Conservation (phyloP, 2,797 vertebrate species). For the Lacerta agilis region DNA sequence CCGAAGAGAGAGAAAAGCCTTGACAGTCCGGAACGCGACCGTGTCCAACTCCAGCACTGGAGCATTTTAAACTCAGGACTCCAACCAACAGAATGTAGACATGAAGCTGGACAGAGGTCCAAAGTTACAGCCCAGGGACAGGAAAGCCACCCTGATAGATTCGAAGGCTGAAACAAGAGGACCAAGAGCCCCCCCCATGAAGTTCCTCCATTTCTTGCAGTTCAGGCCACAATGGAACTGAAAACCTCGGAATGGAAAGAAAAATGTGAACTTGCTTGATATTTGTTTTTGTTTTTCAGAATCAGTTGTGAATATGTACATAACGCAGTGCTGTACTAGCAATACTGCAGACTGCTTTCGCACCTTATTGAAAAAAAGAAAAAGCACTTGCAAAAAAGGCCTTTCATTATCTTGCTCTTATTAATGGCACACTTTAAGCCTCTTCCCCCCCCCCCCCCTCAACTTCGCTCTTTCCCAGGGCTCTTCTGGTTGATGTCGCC, state of each 20-base stretch:
- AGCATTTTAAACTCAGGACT: constrained; percentile 83
- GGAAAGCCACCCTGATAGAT: constrained; percentile 69
- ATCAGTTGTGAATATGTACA: constrained; percentile 89
- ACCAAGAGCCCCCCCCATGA: constrained; percentile 74
- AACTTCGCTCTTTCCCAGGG: constrained; percentile 64
- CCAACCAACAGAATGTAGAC: constrained; percentile 70
- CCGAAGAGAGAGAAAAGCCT: constrained; percentile 72
- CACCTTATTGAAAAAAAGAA: constrained; percentile 86
- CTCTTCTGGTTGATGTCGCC: constrained; percentile 65
- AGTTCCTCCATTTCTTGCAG: constrained; percentile 74
- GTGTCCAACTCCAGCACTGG: constrained; percentile 73
- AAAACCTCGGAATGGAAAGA: constrained; percentile 78
- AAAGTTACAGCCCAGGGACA: constrained; percentile 66
- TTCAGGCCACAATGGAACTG: constrained; percentile 76
- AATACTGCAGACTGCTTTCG: constrained; percentile 85
- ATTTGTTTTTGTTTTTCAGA: constrained; percentile 70
- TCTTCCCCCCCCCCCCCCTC: constrained; percentile 24
- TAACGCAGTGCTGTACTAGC: constrained; percentile 84
- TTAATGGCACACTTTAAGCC: constrained; percentile 75
- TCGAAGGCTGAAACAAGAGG: constrained; percentile 73
- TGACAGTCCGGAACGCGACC: constrained; percentile 73
- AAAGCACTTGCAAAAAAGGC: constrained; percentile 83
- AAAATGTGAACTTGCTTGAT: constrained; percentile 87
- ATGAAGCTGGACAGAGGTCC: constrained; percentile 71
- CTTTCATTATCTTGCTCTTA: constrained; percentile 78